A percentile compares a stretch with the other conserved stretches of the same genome.
Conservation (phyloP, 2,113 vertebrate genomes). For the Chamaetylas fuelleborni region DNA sequence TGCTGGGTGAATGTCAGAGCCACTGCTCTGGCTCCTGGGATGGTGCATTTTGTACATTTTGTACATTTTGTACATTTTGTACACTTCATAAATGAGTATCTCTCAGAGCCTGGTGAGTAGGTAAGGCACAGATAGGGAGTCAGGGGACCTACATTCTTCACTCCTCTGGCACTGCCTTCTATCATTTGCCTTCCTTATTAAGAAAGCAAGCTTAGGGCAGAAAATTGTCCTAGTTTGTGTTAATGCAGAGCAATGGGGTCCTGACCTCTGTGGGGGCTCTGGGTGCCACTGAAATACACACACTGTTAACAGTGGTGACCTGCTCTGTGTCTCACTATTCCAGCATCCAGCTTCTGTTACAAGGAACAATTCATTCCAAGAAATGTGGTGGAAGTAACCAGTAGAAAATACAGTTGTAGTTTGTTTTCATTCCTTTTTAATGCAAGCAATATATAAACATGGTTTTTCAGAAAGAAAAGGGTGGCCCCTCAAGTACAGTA, state of each 20-base stretch:
- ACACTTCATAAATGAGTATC: not conserved
- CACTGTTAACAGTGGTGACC: not conserved
- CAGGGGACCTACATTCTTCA: not conserved
- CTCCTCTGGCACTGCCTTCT: not conserved
- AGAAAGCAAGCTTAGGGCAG: not conserved
- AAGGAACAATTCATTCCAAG: not conserved
- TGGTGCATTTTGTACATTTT: not conserved
- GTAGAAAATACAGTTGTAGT: not conserved
- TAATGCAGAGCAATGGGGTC: conserved; percentile 1
- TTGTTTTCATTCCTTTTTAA: not conserved
- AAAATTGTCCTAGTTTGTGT: not conserved
- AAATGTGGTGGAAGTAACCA: not conserved
- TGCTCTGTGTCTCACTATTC: not conserved
- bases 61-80: not conserved
- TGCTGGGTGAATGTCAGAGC: not conserved
- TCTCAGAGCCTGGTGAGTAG: not conserved
- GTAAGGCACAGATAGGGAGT: not conserved
- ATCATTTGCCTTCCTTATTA: not conserved
- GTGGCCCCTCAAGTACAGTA: not conserved
- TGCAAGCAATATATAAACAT: not conserved
- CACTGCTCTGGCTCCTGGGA: not conserved
- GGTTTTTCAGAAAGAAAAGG: not conserved
- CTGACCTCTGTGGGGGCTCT: not conserved
- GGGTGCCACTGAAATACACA: not conserved
- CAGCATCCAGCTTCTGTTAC: not conserved